A percentile compares a stretch with the other conserved stretches of the same genome.
Evolutionary conservation across 1,140 invertebrate genomes (phyloP).

Genomic region (Drosophila micromelanica): DNA sequence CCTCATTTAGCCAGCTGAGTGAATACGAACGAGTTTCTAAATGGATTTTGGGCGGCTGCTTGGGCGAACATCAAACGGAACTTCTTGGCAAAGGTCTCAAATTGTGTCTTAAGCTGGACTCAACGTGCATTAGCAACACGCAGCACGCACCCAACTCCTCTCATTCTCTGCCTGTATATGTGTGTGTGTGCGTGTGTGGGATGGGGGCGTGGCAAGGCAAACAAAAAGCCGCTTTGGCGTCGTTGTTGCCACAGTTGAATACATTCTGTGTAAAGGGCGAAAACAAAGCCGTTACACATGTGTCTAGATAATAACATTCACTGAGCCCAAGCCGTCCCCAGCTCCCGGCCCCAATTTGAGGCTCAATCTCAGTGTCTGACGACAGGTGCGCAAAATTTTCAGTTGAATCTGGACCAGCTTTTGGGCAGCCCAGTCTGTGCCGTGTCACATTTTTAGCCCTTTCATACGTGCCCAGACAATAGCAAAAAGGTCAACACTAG

Average conservation of each 20-base stretch:
- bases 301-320: slow-evolving; percentile 76
- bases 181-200: not conserved
- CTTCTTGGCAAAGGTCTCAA: slow-evolving; percentile 62
- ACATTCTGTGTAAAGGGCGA: slow-evolving; percentile 37
- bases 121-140: slow-evolving; percentile 79
- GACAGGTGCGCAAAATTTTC: slow-evolving; percentile 74
- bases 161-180: too few relatives aligned
- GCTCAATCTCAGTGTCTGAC: slow-evolving; percentile 42
- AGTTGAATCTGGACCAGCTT: slow-evolving; percentile 74
- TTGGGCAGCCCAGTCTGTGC: slow-evolving; percentile 24
- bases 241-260: slow-evolving; percentile 60
- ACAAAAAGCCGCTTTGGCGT: slow-evolving; percentile 61
- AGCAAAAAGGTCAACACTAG: slow-evolving; percentile 77
- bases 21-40: slow-evolving; percentile 60
- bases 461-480: slow-evolving; percentile 75
- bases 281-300: slow-evolving; percentile 79
- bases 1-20: slow-evolving; percentile 41
- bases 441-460: slow-evolving; percentile 75
- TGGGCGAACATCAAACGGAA: slow-evolving; percentile 63
- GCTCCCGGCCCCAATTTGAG: slow-evolving; percentile 1
- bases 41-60: slow-evolving; percentile 47
- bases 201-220: slow-evolving; percentile 2
- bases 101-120: slow-evolving; percentile 80
- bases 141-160: slow-evolving; percentile 3
- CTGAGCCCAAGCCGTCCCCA: slow-evolving; percentile 19